phyloP scores from a whole-genome alignment of 1,140 invertebrate genomes.

The Panagrolaimus sp. region DNA sequence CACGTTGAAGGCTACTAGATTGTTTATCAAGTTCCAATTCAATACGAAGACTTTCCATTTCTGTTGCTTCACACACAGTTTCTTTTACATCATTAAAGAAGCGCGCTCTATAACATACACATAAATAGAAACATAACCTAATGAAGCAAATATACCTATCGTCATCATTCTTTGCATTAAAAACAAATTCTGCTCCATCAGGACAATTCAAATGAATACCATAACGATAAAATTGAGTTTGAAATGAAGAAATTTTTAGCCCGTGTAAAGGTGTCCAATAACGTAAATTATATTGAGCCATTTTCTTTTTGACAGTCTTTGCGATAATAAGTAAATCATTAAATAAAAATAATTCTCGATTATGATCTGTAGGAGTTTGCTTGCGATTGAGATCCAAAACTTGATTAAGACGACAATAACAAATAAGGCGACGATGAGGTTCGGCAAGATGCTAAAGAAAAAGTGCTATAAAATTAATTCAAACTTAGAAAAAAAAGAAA shows the following conservation, averaged over 20 bases:
- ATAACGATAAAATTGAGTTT: conserved; percentile 27
- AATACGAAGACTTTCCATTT: conserved; percentile 54
- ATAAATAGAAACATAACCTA: neutral
- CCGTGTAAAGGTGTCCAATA: conserved; percentile 39
- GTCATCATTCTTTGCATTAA: conserved; percentile 55
- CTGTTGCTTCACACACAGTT: conserved; percentile 48
- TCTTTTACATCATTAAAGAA: conserved; percentile 52
- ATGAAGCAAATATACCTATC: conserved; percentile 43
- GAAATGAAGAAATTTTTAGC: conserved; percentile 23
- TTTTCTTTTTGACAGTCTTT: conserved; percentile 34
- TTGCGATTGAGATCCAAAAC: conserved; percentile 92
- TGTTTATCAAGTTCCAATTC: conserved; percentile 54
- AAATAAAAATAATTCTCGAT: conserved; percentile 96
- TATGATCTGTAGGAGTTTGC: conserved; percentile 86
- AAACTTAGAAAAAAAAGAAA: neutral
- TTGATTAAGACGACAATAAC: conserved; percentile 95
- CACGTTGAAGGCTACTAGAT: neutral
- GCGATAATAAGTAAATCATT: conserved; percentile 90
- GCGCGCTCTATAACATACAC: conserved; percentile 15
- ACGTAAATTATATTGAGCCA: conserved; percentile 44
- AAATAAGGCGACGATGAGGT: conserved; percentile 90
- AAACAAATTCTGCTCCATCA: conserved; percentile 36
- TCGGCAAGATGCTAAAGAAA: conserved; percentile 72
- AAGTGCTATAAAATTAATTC: conserved; percentile 5
- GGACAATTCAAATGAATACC: conserved; percentile 30